phyloP scores from a whole-genome alignment of 2,888 invertebrate genomes.

The Nomada fucata region DNA sequence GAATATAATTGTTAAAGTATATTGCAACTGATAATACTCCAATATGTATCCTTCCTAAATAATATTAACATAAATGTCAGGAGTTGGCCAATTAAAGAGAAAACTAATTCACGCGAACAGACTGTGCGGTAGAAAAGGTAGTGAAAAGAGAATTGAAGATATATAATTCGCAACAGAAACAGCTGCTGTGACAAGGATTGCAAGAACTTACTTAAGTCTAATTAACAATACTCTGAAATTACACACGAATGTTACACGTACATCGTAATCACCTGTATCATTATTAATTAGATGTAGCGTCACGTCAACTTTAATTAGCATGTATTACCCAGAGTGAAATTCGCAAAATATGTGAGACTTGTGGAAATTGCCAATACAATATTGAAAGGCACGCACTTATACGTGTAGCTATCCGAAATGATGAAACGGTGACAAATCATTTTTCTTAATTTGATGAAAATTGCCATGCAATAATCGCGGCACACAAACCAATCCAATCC shows the following conservation, averaged over 20 bases:
- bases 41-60: background rate
- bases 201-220: conserved; percentile 39
- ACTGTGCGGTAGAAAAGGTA: background rate
- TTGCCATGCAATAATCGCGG: background rate
- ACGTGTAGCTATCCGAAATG: background rate
- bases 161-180: conserved; percentile 2
- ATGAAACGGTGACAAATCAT: background rate
- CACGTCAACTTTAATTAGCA: conserved; percentile 45
- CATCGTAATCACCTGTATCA: conserved; percentile 35
- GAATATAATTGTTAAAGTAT: background rate
- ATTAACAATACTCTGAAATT: conserved; percentile 45
- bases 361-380: background rate
- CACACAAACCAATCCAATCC: background rate
- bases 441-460: background rate
- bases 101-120: conserved; percentile 11
- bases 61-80: background rate
- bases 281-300: conserved; percentile 47
- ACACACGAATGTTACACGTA: conserved; percentile 4
- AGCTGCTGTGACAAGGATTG: conserved; percentile 1
- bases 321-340: conserved; percentile 27
- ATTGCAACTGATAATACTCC: background rate
- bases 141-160: conserved; percentile 15
- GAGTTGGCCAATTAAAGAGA: conserved; percentile 14
- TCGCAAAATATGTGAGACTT: background rate
- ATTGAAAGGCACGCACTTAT: background rate